A percentile compares a stretch with the other conserved stretches of the same genome.
Evolutionary conservation across 2,888 invertebrate genomes (phyloP).

Genomic region (Cabera pusaria): DNA sequence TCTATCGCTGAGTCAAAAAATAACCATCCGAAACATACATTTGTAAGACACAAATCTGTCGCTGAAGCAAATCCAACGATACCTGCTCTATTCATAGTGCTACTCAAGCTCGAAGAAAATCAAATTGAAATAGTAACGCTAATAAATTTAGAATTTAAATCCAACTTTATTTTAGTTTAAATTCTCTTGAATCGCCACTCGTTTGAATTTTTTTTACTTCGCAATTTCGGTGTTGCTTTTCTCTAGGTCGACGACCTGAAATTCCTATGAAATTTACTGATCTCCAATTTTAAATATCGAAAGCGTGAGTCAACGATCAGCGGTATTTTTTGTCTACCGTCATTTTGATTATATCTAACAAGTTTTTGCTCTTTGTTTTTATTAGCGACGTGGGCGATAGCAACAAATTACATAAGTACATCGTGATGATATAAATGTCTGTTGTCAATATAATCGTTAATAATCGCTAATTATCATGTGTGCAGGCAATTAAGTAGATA

Average conservation of each 20-base stretch:
- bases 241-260: constrained; percentile 58
- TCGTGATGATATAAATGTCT: constrained; percentile 11
- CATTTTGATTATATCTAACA: constrained; percentile 28
- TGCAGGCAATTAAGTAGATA: no score
- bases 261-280: constrained; percentile 62
- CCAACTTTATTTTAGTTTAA: constrained; percentile 56
- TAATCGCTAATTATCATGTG: constrained; percentile 38
- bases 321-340: constrained; percentile 31
- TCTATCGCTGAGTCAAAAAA: constrained; percentile 51
- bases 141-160: constrained; percentile 70
- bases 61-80: constrained; percentile 52
- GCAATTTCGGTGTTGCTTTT: constrained; percentile 61
- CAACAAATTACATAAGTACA: constrained; percentile 31
- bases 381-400: constrained; percentile 33
- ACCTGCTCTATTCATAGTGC: constrained; percentile 65
- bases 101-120: constrained; percentile 51
- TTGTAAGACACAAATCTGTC: constrained; percentile 79
- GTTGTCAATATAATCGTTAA: constrained; percentile 31
- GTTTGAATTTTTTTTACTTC: constrained; percentile 56
- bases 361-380: constrained; percentile 38
- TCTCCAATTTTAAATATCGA: constrained; percentile 53
- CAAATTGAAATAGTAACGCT: constrained; percentile 66
- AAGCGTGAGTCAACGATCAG: constrained; percentile 42
- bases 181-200: constrained; percentile 18
- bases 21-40: constrained; percentile 56